Percentiles rank a stretch among this genome's conserved stretches.
Conservation (phyloP, 2,797 vertebrate genomes). For the Protosalanx chinensis region DNA sequence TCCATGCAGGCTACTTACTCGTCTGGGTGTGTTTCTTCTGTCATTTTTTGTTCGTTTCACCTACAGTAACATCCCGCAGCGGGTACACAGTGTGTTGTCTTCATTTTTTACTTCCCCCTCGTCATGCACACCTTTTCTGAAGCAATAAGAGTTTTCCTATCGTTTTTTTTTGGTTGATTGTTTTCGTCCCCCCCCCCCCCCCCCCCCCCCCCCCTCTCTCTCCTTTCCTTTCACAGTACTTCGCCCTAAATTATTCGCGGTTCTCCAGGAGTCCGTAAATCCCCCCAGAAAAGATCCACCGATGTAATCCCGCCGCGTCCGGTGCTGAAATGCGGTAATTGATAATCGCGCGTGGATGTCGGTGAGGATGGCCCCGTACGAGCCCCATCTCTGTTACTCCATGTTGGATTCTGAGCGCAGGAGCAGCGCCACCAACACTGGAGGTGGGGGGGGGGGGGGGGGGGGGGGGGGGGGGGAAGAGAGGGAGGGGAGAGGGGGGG, state of each 20-base stretch:
- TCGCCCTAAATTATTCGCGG: slow-evolving; percentile 41
- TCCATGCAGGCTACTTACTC: slow-evolving; percentile 63
- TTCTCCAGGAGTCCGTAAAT: slow-evolving; percentile 31
- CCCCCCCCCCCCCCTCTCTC: not conserved
- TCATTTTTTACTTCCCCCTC: slow-evolving; percentile 55
- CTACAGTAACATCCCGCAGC: slow-evolving; percentile 61
- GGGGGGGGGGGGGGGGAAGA: slow-evolving; percentile 11
- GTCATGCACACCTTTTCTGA: not conserved
- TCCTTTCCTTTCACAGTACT: slow-evolving; percentile 18
- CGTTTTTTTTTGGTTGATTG: slow-evolving; percentile 14
- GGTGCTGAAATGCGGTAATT: slow-evolving; percentile 41
- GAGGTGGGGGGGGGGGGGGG: slow-evolving; percentile 28
- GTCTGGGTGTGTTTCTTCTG: slow-evolving; percentile 73
- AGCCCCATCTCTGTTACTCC: slow-evolving; percentile 87
- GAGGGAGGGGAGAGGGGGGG: slow-evolving; percentile 1
- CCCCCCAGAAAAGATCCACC: slow-evolving; percentile 18
- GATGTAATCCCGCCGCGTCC: slow-evolving; percentile 1
- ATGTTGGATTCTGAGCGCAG: slow-evolving; percentile 74
- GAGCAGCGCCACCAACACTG: slow-evolving; percentile 63
- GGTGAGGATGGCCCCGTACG: slow-evolving; percentile 79
- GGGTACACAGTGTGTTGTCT: slow-evolving; percentile 56
- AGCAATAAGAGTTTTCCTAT: slow-evolving; percentile 6
- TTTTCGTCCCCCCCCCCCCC: slow-evolving; percentile 15
- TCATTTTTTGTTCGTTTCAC: slow-evolving; percentile 70
- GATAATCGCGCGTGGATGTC: slow-evolving; percentile 54